Evolutionary conservation across 2,113 vertebrate species (phyloP), one percentile per base, ranked within the genome.

Genomic region (Cebus imitator): DNA sequence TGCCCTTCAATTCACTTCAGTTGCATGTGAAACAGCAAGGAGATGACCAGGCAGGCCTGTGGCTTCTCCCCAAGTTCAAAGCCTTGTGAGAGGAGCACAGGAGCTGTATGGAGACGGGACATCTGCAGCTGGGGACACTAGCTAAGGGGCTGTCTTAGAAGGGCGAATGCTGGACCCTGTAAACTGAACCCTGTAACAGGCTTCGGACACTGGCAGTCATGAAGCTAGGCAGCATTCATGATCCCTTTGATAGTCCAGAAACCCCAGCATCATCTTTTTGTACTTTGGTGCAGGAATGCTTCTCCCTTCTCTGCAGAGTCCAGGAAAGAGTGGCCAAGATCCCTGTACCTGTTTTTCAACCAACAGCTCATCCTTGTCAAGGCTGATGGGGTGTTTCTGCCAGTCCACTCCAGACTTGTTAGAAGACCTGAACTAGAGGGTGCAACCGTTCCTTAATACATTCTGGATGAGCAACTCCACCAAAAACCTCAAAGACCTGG

Each of bases 261-360:
- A 99, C 96, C 99, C 99, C 85, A 99, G 98, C 98, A 99, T 99
- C 96, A 98, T 99, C 99, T 99, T 99, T 93, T 98, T 98, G 72
- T 85, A 87, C 3, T 97, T 98, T 95, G 98, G 1, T 8, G 25
- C 96, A 14, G 87, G 87, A 12, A 95, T 0, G 76, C 97, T 91
- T 98, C 97, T 89, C 96, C 80, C 68, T 97, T 97, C 0, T 98
- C 98, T 97, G 98, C 40, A 8, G 98, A 98, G 97, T 98, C 98
- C 93, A 98, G 7, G 43, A 96, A 90, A 98, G 97, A 76, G 98
- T 97, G 52, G 97, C 97, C 57, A 97, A 98, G 57, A 94, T 98
- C 11, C 97, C 97, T 96, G 97, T 98, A 61, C 91, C 88, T 35
- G 98, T 97, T 84, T 98, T 98, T 30, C 96, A 95, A 72, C 98